These are phyloP conservation scores for Drosophila seclusa DNA, from an alignment of 2,888 invertebrate species.

Conservation along the genomic window DNA sequence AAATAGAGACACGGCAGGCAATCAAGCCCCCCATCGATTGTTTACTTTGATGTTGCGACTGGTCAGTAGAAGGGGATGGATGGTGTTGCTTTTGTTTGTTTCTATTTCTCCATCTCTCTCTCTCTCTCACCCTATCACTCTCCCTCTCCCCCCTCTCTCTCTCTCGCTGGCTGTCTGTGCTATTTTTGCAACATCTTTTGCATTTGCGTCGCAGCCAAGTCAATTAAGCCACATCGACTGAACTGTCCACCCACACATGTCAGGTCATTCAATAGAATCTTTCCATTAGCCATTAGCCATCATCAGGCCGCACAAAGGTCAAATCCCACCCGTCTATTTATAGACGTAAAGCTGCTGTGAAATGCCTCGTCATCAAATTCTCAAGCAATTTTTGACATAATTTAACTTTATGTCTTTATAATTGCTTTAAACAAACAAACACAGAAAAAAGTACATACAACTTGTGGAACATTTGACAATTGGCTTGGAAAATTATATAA, in stretches of 20 bases:
- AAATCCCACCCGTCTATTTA: slow-evolving; percentile 57
- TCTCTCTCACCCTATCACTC: not conserved
- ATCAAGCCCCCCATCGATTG: slow-evolving; percentile 42
- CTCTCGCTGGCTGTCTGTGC: slow-evolving; percentile 1
- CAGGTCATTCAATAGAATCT: slow-evolving; percentile 22
- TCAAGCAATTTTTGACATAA: slow-evolving; percentile 41
- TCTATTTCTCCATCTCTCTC: not conserved
- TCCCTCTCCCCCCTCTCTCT: not conserved
- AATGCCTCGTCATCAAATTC: slow-evolving; percentile 32
- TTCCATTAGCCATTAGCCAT: slow-evolving; percentile 24
- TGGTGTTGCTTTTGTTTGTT: not conserved
- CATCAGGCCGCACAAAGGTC: slow-evolving; percentile 47
- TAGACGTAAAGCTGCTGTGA: slow-evolving; percentile 53
- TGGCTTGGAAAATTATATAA: slow-evolving; percentile 37
- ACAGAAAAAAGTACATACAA: not conserved
- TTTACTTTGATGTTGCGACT: slow-evolving; percentile 48
- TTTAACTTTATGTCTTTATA: slow-evolving; percentile 62
- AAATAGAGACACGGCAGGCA: slow-evolving; percentile 38
- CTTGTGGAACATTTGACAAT: slow-evolving; percentile 50
- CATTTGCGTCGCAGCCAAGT: slow-evolving; percentile 50
- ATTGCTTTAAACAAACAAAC: slow-evolving; percentile 45
- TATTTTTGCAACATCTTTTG: slow-evolving; percentile 59
- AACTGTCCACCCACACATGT: slow-evolving; percentile 29
- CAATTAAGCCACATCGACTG: slow-evolving; percentile 45
- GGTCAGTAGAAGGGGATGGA: slow-evolving; percentile 2